phyloP scores from a whole-genome alignment of 2,888 invertebrate genomes.

The Deroplatys truncata region DNA sequence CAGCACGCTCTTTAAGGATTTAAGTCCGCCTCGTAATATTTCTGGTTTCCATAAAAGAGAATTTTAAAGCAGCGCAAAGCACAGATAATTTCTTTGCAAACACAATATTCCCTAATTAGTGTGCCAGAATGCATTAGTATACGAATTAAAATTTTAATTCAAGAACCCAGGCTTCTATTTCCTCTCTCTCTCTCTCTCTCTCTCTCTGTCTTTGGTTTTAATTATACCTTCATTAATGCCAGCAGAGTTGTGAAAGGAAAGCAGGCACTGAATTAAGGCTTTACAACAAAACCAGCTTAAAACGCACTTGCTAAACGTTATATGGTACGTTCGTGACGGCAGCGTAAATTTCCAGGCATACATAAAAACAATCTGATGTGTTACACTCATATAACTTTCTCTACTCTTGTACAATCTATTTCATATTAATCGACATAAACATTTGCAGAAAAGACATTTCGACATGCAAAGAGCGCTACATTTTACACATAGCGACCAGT shows the following conservation, averaged over 20 bases:
- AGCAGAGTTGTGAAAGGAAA: background rate
- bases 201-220: background rate
- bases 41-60: background rate
- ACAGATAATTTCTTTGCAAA: background rate
- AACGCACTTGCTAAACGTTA: too few relatives aligned
- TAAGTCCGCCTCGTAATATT: background rate
- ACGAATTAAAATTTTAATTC: background rate
- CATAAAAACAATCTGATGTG: too few relatives aligned
- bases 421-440: too few relatives aligned
- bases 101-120: background rate
- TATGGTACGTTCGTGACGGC: too few relatives aligned
- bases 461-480: too few relatives aligned
- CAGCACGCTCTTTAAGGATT: background rate
- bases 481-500: too few relatives aligned
- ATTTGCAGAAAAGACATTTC: too few relatives aligned
- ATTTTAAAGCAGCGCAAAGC: background rate
- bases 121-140: background rate
- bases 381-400: too few relatives aligned
- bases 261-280: background rate
- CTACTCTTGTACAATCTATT: too few relatives aligned
- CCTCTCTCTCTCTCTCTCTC: too few relatives aligned
- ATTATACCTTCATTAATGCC: background rate
- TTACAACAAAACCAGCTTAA: background rate
- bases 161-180: background rate
- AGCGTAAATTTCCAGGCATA: too few relatives aligned